Evolutionary conservation across 2,113 vertebrate genomes (phyloP).

Genomic region (Gallinago jamesoni): DNA sequence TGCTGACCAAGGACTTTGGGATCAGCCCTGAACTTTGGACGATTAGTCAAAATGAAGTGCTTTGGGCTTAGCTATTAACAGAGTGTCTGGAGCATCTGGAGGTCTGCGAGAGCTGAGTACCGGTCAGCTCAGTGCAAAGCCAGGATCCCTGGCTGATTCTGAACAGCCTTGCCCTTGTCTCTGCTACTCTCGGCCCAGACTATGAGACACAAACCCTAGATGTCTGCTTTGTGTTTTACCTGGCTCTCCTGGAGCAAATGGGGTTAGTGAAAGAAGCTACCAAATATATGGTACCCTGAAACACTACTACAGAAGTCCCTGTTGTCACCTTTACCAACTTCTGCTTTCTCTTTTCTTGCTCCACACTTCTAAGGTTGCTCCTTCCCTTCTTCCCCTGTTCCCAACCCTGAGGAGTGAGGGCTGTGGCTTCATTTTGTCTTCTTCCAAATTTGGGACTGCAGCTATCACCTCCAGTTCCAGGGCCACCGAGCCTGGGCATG

Average conservation of each 20-base stretch:
- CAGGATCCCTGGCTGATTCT: background rate
- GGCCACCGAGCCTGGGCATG: background rate
- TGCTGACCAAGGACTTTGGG: conserved; percentile 44
- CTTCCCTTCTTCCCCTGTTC: background rate
- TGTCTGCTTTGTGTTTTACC: background rate
- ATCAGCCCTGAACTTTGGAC: conserved; percentile 51
- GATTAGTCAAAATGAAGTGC: conserved; percentile 28
- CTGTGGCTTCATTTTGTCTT: background rate
- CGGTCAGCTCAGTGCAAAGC: background rate
- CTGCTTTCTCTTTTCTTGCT: background rate
- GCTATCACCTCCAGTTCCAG: background rate
- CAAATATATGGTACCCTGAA: background rate
- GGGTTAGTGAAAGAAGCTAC: background rate
- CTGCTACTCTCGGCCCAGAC: background rate
- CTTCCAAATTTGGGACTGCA: background rate
- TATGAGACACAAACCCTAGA: background rate
- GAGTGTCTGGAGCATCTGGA: background rate
- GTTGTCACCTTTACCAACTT: background rate
- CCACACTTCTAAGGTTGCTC: background rate
- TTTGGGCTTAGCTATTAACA: conserved; percentile 47
- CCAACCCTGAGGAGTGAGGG: background rate
- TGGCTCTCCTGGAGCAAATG: background rate
- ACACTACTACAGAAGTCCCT: background rate
- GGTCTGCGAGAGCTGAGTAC: background rate
- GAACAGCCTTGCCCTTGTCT: background rate